These are phyloP conservation scores for Dynastes maya DNA, from an alignment of 2,888 invertebrate genomes.

Conservation along the genomic window DNA sequence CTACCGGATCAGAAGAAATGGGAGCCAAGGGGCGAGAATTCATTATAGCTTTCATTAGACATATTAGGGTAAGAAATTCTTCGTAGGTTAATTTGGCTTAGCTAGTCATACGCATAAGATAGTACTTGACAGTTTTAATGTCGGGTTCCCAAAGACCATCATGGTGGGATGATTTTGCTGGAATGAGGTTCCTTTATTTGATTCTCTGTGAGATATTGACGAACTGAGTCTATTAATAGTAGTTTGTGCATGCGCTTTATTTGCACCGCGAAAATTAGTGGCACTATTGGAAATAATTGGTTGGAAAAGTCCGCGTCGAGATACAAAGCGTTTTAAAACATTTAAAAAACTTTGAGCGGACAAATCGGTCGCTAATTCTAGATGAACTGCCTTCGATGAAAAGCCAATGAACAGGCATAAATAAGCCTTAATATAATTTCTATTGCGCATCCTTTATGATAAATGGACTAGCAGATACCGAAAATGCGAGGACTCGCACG, in stretches of 20 bases:
- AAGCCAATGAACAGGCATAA: slow-evolving; percentile 55
- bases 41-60: slow-evolving; percentile 45
- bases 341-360: slow-evolving; percentile 47
- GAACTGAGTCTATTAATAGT: background rate
- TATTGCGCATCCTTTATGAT: slow-evolving; percentile 54
- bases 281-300: too few species aligned
- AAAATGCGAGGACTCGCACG: slow-evolving; percentile 44
- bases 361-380: slow-evolving; percentile 54
- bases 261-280: too few species aligned
- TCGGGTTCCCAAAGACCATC: slow-evolving; percentile 49
- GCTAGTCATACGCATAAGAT: slow-evolving; percentile 39
- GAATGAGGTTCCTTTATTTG: slow-evolving; percentile 38
- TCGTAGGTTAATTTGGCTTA: slow-evolving; percentile 36
- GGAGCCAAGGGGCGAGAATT: slow-evolving; percentile 46
- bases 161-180: slow-evolving; percentile 39
- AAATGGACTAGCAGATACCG: slow-evolving; percentile 58
- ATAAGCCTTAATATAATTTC: background rate
- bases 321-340: slow-evolving; percentile 52
- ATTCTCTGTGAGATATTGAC: slow-evolving; percentile 18
- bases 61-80: slow-evolving; percentile 36
- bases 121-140: slow-evolving; percentile 49
- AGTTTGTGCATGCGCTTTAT: background rate
- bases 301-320: too few species aligned
- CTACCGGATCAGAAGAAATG: slow-evolving; percentile 35
- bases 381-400: slow-evolving; percentile 57